phyloP scores from a whole-genome alignment of 2,113 vertebrate genomes.

The Theropithecus gelada region DNA sequence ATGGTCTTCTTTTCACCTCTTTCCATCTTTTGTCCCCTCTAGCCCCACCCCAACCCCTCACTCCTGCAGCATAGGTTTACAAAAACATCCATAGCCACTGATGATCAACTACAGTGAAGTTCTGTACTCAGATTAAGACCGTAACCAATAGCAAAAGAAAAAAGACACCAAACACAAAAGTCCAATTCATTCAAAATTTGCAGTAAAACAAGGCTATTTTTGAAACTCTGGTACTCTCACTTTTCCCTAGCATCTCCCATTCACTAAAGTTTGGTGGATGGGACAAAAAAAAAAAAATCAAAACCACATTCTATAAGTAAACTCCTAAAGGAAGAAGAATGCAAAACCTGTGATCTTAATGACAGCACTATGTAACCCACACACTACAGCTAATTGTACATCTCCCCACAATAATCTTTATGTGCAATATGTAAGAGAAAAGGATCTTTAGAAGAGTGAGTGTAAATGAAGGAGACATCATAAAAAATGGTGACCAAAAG shows the following conservation, averaged over 20 bases:
- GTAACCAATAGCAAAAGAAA: not conserved
- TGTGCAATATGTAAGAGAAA: not conserved
- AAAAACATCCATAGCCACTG: not conserved
- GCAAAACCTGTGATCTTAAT: not conserved
- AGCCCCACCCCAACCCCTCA: not conserved
- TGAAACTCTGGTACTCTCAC: not conserved
- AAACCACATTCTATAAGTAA: not conserved
- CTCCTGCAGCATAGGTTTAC: not conserved
- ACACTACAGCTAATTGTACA: not conserved
- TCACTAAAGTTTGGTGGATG: not conserved
- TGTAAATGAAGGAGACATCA: not conserved
- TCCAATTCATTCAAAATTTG: not conserved
- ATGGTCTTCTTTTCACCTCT: not conserved
- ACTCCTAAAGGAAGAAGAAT: not conserved
- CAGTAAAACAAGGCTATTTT: conserved; percentile 21
- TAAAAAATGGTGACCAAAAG: not conserved
- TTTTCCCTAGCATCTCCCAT: not conserved
- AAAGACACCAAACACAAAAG: not conserved
- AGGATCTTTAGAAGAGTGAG: not conserved
- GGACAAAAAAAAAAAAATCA: not conserved
- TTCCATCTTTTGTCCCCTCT: not conserved
- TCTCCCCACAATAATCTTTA: not conserved
- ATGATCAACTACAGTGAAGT: not conserved
- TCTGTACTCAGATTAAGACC: not conserved
- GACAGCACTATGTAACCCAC: not conserved